Evolutionary conservation across 2,888 invertebrate species (phyloP), one percentile per base, ranked within the genome.

Genomic region (Pheosia gnoma): DNA sequence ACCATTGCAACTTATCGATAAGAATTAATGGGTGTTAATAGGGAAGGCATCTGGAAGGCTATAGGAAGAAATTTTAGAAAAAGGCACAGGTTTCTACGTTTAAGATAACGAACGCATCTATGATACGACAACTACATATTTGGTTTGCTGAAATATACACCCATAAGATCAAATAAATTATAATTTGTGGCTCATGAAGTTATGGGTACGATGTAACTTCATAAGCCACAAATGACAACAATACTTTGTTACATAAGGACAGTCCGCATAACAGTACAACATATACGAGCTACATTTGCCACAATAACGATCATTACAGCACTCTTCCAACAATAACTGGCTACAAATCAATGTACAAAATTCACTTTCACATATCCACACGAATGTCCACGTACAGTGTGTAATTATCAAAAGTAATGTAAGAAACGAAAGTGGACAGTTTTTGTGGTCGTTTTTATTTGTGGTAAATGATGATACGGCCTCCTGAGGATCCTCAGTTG

Each of bases 391-490:
- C 45, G 4, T 10, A 45, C 13, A 13, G 57, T 37, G 41, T 13
- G 56, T 45, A 57, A 57, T 57, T 43, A 57, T 45, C 57, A 57
- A 57, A 57, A 57, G 57, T 57, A 57, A 57, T 57, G 45, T 45
- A 43, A 45, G 57, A 36, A 56, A 45, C 45, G 57, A 45, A 57
- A 57, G 57, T 36, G 57, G 39, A 53, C 41, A 6, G 11, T 45
- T 13, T 53, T 52, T 10, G 47, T 37, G 8, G 7, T 59, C 10
- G 11, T 38, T 13, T 43, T 43, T n/a, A 39, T n/a, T 2, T 57
- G 57, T 37, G 10, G 54, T 36, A 45, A 45, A 10, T 57, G 0
- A 57, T 43, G 13, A 38, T 54, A 54, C 25, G 9, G 10, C 36
- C 38, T 37, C 25, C 25, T 25, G 25, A 51, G 13, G 9, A 7